Conservation (phyloP, 2,113 vertebrate genomes). For the Dendropsophus ebraccatus region DNA sequence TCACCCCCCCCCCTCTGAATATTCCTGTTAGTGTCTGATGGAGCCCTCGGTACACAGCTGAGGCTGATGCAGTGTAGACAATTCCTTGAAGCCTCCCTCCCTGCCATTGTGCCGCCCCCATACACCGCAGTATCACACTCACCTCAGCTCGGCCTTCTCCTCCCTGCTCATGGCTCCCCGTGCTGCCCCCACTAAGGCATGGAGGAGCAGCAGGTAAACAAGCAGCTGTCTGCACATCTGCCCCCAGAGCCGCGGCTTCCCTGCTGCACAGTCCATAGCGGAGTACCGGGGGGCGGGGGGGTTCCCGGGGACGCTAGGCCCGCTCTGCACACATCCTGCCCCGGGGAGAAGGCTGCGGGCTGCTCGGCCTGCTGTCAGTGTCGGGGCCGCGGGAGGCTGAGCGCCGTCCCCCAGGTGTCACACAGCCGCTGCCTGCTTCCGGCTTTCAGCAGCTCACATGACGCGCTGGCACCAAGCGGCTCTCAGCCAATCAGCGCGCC, state of each 20-base stretch:
- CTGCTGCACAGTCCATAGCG: constrained; percentile 10
- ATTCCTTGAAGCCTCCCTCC: no score
- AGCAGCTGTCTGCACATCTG: constrained; percentile 14
- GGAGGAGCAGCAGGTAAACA: background rate
- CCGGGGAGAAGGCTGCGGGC: background rate
- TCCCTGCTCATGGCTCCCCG: constrained; percentile 43
- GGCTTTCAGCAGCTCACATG: constrained; percentile 40
- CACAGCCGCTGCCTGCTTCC: constrained; percentile 32
- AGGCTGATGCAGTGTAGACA: no score
- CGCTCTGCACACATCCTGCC: background rate
- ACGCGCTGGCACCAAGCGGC: background rate
- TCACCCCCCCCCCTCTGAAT: no score
- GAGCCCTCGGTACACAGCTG: no score
- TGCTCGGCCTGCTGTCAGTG: background rate
- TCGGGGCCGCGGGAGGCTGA: background rate
- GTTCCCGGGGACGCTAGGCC: background rate
- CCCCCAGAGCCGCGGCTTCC: background rate
- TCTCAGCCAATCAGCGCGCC: constrained; percentile 1
- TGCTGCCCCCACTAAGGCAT: background rate
- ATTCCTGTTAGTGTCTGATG: no score
- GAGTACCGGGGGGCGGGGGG: background rate
- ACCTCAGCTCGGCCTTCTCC: constrained; percentile 52
- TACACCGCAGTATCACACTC: background rate
- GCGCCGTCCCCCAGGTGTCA: background rate
- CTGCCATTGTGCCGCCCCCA: background rate